phyloP scores from a whole-genome alignment of 2,113 vertebrate species.

The Psammodynastes pulverulentus region DNA sequence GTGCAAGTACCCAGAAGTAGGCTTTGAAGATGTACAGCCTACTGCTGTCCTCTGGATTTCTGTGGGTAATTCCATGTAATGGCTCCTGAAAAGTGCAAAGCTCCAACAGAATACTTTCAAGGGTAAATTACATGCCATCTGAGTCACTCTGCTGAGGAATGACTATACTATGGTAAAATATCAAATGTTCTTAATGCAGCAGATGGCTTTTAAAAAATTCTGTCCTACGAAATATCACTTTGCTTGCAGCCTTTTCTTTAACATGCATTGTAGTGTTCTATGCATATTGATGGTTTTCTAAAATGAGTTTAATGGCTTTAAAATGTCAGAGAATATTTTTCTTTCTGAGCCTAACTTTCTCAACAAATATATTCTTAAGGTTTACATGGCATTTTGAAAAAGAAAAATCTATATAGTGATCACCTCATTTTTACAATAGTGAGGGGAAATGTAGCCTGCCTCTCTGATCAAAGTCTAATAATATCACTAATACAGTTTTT shows the following conservation, averaged over 20 bases:
- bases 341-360: neutral
- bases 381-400: constrained; percentile 9
- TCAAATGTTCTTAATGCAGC: constrained; percentile 52
- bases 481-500: neutral
- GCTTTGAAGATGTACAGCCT: constrained; percentile 41
- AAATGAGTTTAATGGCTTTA: constrained; percentile 46
- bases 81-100: constrained; percentile 48
- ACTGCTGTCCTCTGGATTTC: constrained; percentile 46
- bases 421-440: neutral
- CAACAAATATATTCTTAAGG: constrained; percentile 20
- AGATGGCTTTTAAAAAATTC: constrained; percentile 46
- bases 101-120: constrained; percentile 48
- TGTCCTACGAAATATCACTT: constrained; percentile 44
- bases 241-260: constrained; percentile 44
- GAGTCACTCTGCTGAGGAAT: constrained; percentile 51
- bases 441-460: neutral
- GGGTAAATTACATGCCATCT: constrained; percentile 48
- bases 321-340: constrained; percentile 16
- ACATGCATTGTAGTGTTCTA: constrained; percentile 44
- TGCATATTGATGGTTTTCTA: constrained; percentile 25
- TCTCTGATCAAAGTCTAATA: neutral
- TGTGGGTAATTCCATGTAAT: constrained; percentile 47
- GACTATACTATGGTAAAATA: constrained; percentile 55
- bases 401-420: neutral
- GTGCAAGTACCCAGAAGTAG: neutral